Base-by-base conservation (phyloP, 1,140 invertebrate species). In the Drosophila sproati region DNA sequence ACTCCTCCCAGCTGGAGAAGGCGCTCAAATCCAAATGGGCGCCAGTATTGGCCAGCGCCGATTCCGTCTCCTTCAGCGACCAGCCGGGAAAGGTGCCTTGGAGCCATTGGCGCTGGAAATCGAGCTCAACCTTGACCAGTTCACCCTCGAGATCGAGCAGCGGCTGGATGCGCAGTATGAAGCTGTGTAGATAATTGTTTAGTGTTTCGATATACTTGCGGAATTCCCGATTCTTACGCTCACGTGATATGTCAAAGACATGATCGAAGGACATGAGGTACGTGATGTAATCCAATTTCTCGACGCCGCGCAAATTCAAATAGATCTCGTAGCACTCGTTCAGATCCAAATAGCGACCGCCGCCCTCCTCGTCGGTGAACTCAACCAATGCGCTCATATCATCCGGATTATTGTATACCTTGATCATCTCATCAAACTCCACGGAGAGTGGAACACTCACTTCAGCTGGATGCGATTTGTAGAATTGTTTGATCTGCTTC, bases 291-390 rank as follows among this genome's bases (percentile, higher is more conserved):
- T 99, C 98, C 20, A 98, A 95, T 95, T 98, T 98, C 95, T 98
- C 98, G 73, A 99, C 96, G 34, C 98, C 98, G 93, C 99, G 99
- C 8, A 99, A 94, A 93, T 99, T 99, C 4, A 99, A 96, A 91
- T 97, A 99, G 86, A 97, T 98, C 85, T 98, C 97, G 93, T 98
- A 99, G 91, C 98, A 98, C 93, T 98, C 97, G 93, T 99, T 98
- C n/a, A 99, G 94, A 94, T 99, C 99, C 32, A 99, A 94, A 93
- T 98, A 99, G 93, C 98, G 98, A 10, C 99, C 99, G 94, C 99
- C 99, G 8, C 99, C 98, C 94, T 99, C 99, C 93, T 99, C 99
- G 93, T 99, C 99, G n/a, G 98, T 98, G 91, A 99, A 99, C 78
- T 99, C 98, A 3, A 99, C 97, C 76, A 99, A 94, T 2, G 90